phyloP scores from a whole-genome alignment of 2,888 invertebrate species.

The Sesia bembeciformis region DNA sequence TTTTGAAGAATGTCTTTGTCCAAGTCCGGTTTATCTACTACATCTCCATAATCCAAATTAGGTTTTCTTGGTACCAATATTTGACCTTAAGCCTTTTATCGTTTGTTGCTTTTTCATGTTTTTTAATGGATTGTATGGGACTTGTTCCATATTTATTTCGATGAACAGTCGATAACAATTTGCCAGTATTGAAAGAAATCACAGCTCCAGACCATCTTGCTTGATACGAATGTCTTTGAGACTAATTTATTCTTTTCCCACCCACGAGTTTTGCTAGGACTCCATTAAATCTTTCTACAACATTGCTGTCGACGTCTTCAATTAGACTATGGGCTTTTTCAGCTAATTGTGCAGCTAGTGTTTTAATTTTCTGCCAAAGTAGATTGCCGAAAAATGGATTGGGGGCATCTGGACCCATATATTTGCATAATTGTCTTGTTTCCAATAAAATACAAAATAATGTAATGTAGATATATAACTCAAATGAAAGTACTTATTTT shows the following conservation, averaged over 20 bases:
- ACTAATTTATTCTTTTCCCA: constrained; percentile 2
- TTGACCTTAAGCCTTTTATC: constrained; percentile 1
- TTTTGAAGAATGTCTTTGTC: constrained; percentile 4
- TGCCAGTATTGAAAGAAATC: constrained; percentile 5
- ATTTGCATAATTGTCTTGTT: too few species aligned
- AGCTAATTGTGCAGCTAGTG: constrained; percentile 3
- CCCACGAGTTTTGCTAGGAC: constrained; percentile 5
- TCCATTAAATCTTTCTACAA: constrained; percentile 7
- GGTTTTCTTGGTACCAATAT: constrained; percentile 2
- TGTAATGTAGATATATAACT: too few species aligned
- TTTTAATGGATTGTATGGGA: background rate
- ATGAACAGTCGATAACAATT: constrained; percentile 3
- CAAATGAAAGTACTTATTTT: too few species aligned
- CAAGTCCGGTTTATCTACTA: constrained; percentile 6
- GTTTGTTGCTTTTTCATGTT: constrained; percentile 4
- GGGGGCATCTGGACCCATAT: too few species aligned
- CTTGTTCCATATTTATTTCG: constrained; percentile 1
- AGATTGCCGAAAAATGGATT: constrained; percentile 6
- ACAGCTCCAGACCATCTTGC: constrained; percentile 5
- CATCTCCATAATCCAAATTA: constrained; percentile 3
- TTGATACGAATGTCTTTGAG: constrained; percentile 3
- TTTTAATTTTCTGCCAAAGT: constrained; percentile 4
- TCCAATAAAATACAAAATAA: too few species aligned
- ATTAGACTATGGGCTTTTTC: constrained; percentile 6
- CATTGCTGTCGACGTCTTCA: constrained; percentile 9